These are phyloP conservation scores for Archaeoteleia sp. DNA, from an alignment of 2,888 invertebrate species.

Conservation along the genomic window DNA sequence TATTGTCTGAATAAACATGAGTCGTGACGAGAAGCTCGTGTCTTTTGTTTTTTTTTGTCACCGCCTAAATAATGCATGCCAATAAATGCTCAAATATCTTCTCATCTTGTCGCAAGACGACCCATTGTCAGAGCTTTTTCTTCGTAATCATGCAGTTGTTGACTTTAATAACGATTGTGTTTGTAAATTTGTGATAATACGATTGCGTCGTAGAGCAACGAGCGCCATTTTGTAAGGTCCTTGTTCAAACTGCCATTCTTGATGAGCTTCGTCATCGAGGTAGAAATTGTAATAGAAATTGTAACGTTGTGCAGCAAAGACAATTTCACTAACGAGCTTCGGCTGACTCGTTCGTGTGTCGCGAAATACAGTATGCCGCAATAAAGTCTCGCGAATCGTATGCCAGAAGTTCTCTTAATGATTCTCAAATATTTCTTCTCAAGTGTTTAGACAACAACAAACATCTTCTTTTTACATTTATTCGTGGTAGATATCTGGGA, in stretches of 20 bases:
- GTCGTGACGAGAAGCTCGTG: background rate
- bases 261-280: constrained; percentile 45
- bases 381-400: constrained; percentile 4
- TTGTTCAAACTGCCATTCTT: constrained; percentile 50
- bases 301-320: constrained; percentile 17
- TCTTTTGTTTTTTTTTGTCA: constrained; percentile 3
- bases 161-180: constrained; percentile 57
- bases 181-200: constrained; percentile 37
- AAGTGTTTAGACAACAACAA: no score
- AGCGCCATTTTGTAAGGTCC: constrained; percentile 39
- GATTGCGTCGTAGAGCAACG: constrained; percentile 24
- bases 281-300: constrained; percentile 37
- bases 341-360: constrained; percentile 49
- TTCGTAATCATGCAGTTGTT: constrained; percentile 60
- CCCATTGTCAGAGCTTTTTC: constrained; percentile 23
- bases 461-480: no score
- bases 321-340: constrained; percentile 58
- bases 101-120: background rate
- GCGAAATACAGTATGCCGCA: constrained; percentile 19
- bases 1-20: background rate
- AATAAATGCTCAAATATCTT: background rate
- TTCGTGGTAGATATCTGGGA: no score
- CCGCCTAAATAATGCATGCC: background rate
- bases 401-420: background rate
- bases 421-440: background rate